Evolutionary conservation across 2,888 invertebrate species (phyloP), one percentile per base, ranked within the genome.

Genomic region (Trisateles emortualis): DNA sequence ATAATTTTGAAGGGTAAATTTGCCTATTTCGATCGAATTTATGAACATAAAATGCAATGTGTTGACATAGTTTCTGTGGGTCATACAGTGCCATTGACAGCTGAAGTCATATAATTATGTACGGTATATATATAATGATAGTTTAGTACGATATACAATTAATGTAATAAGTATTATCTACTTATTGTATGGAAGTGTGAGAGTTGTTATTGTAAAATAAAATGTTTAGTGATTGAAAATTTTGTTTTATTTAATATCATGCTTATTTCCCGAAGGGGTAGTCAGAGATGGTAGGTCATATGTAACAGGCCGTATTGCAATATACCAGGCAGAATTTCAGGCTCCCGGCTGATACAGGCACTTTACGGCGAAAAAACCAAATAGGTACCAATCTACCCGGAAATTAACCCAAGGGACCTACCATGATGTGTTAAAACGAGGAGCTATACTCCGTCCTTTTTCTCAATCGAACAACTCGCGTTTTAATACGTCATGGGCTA

Each of bases 81-180:
- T 30, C 26, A 33, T 40, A 36, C 24, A 17, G 45, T 47, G 47
- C 42, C 47, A 43, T 43, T 32, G n/a, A 33, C 32, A 61, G 49
- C 61, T 58, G 50, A 50, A 55, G 55, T 56, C 55, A 50, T 66
- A 65, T 32, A 14, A 33, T 8, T 29, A 22, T 36, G 36, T 45
- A 35, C 41, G 56, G 56, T 68, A 67, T 59, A 64, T 65, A 56
- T 59, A 61, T 52, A 52, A 64, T 51, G 35, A 50, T 55, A 33
- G 11, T 39, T 58, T 59, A 53, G 59, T 59, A 53, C 61, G 55
- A 60, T 53, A 50, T 58, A 64, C 54, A 53, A 48, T 54, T 66
- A 64, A 82, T 83, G 77, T 81, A 78, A 81, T 90, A 86, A 88
- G 89, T 89, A 89, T 88, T 87, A 78, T 78, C 77, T 83, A 88